phyloP scores from a whole-genome alignment of 2,797 vertebrate species.

The Phrynocephalus guinanensis region DNA sequence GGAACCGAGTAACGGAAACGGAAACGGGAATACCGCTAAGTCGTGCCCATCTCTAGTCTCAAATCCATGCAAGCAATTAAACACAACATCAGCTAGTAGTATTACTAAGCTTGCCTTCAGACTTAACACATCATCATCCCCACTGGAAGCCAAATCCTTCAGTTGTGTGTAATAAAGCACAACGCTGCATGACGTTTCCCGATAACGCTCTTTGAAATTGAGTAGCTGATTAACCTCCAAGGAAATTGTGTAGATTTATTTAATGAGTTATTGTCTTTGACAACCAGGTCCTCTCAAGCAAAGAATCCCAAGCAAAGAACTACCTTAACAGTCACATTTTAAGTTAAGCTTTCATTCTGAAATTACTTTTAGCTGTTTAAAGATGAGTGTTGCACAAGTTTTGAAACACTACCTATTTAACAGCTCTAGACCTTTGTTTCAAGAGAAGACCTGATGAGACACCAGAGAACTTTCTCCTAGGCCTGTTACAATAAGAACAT shows the following conservation, averaged over 20 bases:
- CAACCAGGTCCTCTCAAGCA: background rate
- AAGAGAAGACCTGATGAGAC: background rate
- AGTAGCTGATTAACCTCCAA: background rate
- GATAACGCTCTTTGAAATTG: background rate
- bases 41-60: too few species aligned
- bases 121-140: background rate
- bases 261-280: conserved; percentile 1
- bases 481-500: too few species aligned
- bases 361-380: background rate
- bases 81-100: background rate
- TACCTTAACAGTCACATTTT: background rate
- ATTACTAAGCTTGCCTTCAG: background rate
- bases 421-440: background rate
- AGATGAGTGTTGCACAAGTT: background rate
- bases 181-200: background rate
- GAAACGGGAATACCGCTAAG: too few species aligned
- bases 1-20: too few species aligned
- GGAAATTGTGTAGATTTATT: background rate
- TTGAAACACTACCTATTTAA: background rate
- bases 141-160: background rate
- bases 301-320: background rate
- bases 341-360: background rate
- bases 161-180: background rate
- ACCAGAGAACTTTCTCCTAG: too few species aligned
- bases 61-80: background rate